Evolutionary conservation across 1,140 invertebrate species (phyloP).

Genomic region (Solenopsis invicta): DNA sequence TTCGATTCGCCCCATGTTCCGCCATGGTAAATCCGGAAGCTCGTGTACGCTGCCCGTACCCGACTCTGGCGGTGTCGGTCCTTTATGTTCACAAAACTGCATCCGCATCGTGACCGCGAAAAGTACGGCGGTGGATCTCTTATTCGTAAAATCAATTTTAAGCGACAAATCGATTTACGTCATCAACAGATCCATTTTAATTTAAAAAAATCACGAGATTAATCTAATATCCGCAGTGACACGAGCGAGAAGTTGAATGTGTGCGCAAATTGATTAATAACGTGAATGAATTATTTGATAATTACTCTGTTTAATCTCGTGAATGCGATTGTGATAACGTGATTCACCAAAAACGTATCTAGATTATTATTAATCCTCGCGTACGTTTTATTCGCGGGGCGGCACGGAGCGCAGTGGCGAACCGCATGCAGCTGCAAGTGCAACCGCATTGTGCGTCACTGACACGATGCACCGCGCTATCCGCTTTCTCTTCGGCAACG

Average conservation of each 20-base stretch:
- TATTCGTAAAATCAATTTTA: not conserved
- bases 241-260: not conserved
- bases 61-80: constrained; percentile 24
- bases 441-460: constrained; percentile 21
- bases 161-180: not conserved
- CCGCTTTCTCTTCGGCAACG: not conserved
- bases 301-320: constrained; percentile 12
- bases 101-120: not conserved
- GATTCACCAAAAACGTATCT: constrained; percentile 11
- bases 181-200: not conserved
- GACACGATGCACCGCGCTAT: not conserved
- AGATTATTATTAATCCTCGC: not conserved
- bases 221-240: not conserved
- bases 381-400: constrained; percentile 9
- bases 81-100: not conserved
- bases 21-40: constrained; percentile 54
- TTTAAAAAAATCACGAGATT: not conserved
- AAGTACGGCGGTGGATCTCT: not conserved
- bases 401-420: not conserved
- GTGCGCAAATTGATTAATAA: not conserved
- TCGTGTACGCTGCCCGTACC: constrained; percentile 39
- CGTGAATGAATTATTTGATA: constrained; percentile 14
- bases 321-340: not conserved
- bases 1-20: constrained; percentile 63
- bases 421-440: constrained; percentile 24